Conservation (phyloP, 2,888 invertebrate genomes). For the Drosophila mulleri region DNA sequence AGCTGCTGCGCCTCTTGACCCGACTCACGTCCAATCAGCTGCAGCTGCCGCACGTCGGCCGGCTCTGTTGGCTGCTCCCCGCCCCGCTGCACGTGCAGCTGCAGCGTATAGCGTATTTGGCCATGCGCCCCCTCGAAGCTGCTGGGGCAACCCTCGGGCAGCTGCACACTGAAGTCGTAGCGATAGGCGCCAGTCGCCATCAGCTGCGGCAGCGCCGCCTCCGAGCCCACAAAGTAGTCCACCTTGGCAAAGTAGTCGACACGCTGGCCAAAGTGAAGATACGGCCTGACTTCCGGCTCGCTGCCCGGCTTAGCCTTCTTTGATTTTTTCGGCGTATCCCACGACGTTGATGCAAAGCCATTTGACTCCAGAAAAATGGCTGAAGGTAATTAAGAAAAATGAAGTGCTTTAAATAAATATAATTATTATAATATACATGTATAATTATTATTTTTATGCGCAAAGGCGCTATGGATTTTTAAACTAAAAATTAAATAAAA, state of each 20-base stretch:
- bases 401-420: too few relatives aligned
- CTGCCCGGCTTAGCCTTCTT: constrained; percentile 36
- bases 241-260: constrained; percentile 79
- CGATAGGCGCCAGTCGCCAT: constrained; percentile 69
- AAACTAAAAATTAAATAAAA: too few relatives aligned
- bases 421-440: too few relatives aligned
- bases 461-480: too few relatives aligned
- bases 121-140: constrained; percentile 74
- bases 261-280: constrained; percentile 60
- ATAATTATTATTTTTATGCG: too few relatives aligned
- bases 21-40: constrained; percentile 31
- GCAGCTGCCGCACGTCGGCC: constrained; percentile 32
- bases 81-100: constrained; percentile 63
- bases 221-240: constrained; percentile 81
- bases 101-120: constrained; percentile 75
- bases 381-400: constrained; percentile 19
- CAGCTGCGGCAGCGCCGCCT: constrained; percentile 67
- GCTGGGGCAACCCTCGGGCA: constrained; percentile 75
- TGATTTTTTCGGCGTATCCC: constrained; percentile 63
- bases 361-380: constrained; percentile 74
- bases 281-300: constrained; percentile 21
- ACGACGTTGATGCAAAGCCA: constrained; percentile 76
- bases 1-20: constrained; percentile 7
- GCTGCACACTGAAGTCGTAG: constrained; percentile 74
- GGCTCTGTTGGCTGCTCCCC: constrained; percentile 33